A percentile compares a stretch with the other conserved stretches of the same genome.
phyloP scores from a whole-genome alignment of 2,888 invertebrate species.

The Scrobipalpa atriplicella region DNA sequence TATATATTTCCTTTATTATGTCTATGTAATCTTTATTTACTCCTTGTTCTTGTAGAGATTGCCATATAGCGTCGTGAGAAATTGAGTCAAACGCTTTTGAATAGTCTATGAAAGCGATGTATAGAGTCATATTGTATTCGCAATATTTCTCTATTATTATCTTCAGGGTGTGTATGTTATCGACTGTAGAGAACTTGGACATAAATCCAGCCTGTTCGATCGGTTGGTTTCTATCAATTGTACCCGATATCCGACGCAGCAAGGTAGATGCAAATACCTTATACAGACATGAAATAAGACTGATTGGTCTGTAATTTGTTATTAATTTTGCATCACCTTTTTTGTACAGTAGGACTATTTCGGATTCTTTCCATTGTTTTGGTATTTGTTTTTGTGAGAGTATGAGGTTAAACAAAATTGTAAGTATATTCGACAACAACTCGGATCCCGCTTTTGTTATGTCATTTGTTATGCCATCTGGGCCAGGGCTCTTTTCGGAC shows the following conservation, averaged over 20 bases:
- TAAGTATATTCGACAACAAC: background rate
- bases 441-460: constrained; percentile 8
- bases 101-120: no score
- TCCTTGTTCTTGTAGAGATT: no score
- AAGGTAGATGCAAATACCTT: constrained; percentile 12
- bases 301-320: constrained; percentile 17
- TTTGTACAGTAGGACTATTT: constrained; percentile 9
- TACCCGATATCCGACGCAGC: background rate
- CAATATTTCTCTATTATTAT: constrained; percentile 18
- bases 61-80: no score
- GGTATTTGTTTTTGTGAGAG: background rate
- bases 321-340: background rate
- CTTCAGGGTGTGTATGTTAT: constrained; percentile 21
- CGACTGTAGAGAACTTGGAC: constrained; percentile 1
- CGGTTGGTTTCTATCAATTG: constrained; percentile 17
- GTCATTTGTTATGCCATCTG: constrained; percentile 24
- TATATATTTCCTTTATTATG: constrained; percentile 22
- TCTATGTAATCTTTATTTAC: no score
- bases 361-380: background rate
- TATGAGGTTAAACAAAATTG: constrained; percentile 1
- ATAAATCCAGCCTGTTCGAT: constrained; percentile 20
- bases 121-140: constrained; percentile 3
- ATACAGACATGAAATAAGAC: constrained; percentile 1
- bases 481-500: no score
- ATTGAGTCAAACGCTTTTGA: no score